phyloP scores from a whole-genome alignment of 2,888 invertebrate genomes.

The Thumatha senex region DNA sequence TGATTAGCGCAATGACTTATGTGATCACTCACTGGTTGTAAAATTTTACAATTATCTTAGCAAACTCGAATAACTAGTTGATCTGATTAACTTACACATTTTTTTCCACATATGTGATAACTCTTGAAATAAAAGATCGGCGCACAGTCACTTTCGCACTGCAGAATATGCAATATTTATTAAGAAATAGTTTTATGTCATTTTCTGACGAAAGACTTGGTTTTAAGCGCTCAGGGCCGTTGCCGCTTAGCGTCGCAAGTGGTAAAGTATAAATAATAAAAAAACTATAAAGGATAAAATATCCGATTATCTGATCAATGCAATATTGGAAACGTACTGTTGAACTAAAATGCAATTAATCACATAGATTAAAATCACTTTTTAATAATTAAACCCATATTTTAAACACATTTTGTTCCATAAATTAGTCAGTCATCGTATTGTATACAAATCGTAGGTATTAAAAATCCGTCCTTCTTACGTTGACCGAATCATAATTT shows the following conservation, averaged over 20 bases:
- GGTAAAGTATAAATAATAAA: slow-evolving; percentile 4
- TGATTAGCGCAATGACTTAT: neutral
- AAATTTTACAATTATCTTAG: neutral
- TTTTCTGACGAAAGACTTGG: slow-evolving; percentile 19
- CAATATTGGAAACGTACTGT: slow-evolving; percentile 4
- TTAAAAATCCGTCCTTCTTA: slow-evolving; percentile 18
- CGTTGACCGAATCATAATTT: slow-evolving; percentile 15
- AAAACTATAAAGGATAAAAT: neutral
- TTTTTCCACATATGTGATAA: too few relatives aligned
- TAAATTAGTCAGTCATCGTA: neutral
- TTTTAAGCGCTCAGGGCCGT: slow-evolving; percentile 23
- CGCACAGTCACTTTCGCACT: slow-evolving; percentile 32
- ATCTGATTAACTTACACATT: too few relatives aligned
- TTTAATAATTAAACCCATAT: neutral
- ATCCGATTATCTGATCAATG: slow-evolving; percentile 10
- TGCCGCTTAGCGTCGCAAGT: slow-evolving; percentile 7
- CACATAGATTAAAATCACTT: neutral
- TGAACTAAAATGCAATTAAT: slow-evolving; percentile 5
- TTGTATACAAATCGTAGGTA: slow-evolving; percentile 4
- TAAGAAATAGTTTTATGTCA: slow-evolving; percentile 17
- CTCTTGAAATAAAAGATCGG: too few relatives aligned
- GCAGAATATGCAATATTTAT: slow-evolving; percentile 26
- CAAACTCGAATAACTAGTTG: neutral
- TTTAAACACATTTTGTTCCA: slow-evolving; percentile 1
- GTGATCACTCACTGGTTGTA: neutral